A percentile compares a stretch with the other conserved stretches of the same genome.
phyloP scores from a whole-genome alignment of 1,140 invertebrate genomes.

The Bombus superbus region DNA sequence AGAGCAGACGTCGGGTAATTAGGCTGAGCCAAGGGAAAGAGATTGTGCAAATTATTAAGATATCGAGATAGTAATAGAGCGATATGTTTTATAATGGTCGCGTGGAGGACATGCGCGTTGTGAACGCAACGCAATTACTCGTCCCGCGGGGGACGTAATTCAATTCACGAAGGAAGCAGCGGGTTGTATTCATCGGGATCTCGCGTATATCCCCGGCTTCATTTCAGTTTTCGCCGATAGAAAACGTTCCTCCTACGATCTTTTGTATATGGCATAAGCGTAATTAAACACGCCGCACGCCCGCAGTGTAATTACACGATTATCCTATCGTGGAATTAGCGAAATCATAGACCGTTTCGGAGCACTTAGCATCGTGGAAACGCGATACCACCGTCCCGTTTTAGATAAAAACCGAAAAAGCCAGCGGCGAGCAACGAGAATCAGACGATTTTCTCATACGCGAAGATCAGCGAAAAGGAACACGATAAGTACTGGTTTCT shows the following conservation, averaged over 20 bases:
- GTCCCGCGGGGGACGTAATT: constrained; percentile 22
- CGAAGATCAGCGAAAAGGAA: neutral
- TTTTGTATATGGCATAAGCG: neutral
- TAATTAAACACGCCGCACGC: constrained; percentile 19
- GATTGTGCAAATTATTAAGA: constrained; percentile 50
- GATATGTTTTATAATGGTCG: constrained; percentile 47
- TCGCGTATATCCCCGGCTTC: neutral
- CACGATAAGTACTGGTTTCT: no score
- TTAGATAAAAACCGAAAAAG: neutral
- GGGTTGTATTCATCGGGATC: neutral
- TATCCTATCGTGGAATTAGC: constrained; percentile 8
- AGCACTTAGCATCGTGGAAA: neutral
- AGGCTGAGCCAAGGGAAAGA: constrained; percentile 44
- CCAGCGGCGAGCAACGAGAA: neutral
- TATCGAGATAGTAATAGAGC: constrained; percentile 42
- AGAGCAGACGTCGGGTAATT: constrained; percentile 25
- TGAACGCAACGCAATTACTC: constrained; percentile 21
- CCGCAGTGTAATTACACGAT: constrained; percentile 9
- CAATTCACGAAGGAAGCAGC: constrained; percentile 39
- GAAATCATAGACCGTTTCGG: neutral
- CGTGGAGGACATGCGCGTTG: constrained; percentile 11
- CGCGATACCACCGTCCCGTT: neutral
- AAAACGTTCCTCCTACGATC: constrained; percentile 16
- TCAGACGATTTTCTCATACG: neutral
- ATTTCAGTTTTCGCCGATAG: constrained; percentile 34